A percentile compares a stretch with the other conserved stretches of the same genome.
Conservation (phyloP, 2,888 invertebrate genomes). For the Amblyteles armatorius region DNA sequence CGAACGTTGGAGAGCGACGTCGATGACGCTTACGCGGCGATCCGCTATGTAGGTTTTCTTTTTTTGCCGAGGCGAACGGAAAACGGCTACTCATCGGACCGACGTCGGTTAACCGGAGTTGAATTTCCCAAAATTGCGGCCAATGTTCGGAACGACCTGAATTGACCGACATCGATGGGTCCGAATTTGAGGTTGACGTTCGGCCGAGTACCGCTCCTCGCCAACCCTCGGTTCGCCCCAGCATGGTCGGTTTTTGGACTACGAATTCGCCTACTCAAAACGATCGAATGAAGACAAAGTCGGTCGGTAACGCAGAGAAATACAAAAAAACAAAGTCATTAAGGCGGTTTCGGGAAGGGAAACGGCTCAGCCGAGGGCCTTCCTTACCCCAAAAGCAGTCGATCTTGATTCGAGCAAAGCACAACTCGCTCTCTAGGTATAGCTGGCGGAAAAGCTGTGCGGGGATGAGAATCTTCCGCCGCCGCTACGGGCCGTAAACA, state of each 20-base stretch:
- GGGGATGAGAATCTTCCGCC: slow-evolving; percentile 57
- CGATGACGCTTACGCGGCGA: slow-evolving; percentile 3
- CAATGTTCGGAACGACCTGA: background rate
- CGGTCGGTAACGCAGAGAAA: background rate
- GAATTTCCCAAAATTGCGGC: background rate
- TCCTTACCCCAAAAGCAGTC: slow-evolving; percentile 46
- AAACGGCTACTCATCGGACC: background rate
- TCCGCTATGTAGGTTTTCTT: background rate
- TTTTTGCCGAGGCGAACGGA: background rate
- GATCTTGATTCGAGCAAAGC: slow-evolving; percentile 65
- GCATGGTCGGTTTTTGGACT: background rate
- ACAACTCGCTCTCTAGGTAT: slow-evolving; percentile 45
- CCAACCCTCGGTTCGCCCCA: too few species aligned
- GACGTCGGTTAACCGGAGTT: background rate
- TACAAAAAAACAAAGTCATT: slow-evolving; percentile 66
- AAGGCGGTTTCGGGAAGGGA: slow-evolving; percentile 47
- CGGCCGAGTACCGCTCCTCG: too few species aligned
- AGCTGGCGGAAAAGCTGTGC: slow-evolving; percentile 30
- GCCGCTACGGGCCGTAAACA: slow-evolving; percentile 76
- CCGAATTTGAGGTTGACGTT: too few species aligned
- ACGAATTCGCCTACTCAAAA: background rate
- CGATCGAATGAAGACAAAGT: background rate
- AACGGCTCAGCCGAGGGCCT: slow-evolving; percentile 30
- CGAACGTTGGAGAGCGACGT: slow-evolving; percentile 7
- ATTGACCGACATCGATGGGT: background rate